A percentile compares a stretch with the other conserved stretches of the same genome.
These are phyloP conservation scores for Catalaphyllia jardinei DNA, from an alignment of 64 coral and sea anemone species.

Conservation along the genomic window DNA sequence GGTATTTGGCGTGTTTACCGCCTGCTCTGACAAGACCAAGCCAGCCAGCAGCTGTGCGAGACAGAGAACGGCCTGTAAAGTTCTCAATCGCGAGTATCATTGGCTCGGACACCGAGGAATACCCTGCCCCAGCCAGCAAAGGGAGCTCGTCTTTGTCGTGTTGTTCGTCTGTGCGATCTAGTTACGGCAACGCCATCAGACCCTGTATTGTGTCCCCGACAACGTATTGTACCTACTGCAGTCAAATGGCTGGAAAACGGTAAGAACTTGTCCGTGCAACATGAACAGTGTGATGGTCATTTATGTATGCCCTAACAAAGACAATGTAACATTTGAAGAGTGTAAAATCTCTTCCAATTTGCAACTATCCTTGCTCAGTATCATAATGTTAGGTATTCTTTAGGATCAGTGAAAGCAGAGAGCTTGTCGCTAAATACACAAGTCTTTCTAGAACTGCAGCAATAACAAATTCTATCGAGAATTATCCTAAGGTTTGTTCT, in stretches of 20 bases:
- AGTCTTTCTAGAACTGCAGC: background rate
- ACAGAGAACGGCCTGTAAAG: conserved; percentile 64
- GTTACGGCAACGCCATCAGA: background rate
- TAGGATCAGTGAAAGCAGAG: background rate
- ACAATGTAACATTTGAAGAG: too few relatives aligned
- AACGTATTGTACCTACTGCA: conserved; percentile 32
- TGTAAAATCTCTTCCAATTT: too few relatives aligned
- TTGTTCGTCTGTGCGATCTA: conserved; percentile 3
- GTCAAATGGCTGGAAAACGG: conserved; percentile 22
- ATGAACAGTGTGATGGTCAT: background rate
- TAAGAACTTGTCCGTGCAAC: background rate
- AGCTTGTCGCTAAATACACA: too few relatives aligned
- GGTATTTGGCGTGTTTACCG: conserved; percentile 48
- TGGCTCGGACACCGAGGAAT: conserved; percentile 59
- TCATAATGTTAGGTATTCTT: background rate
- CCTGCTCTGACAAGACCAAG: conserved; percentile 34
- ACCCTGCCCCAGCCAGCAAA: background rate
- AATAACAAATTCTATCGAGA: background rate
- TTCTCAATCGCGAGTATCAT: conserved; percentile 93
- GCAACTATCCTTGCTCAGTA: too few relatives aligned
- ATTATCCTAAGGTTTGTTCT: background rate
- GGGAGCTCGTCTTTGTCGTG: background rate
- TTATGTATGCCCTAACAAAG: background rate
- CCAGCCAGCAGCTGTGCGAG: conserved; percentile 18
- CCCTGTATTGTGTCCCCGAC: conserved; percentile 25